Conservation (phyloP, 2,888 invertebrate genomes). For the Exocentrus adspersus region DNA sequence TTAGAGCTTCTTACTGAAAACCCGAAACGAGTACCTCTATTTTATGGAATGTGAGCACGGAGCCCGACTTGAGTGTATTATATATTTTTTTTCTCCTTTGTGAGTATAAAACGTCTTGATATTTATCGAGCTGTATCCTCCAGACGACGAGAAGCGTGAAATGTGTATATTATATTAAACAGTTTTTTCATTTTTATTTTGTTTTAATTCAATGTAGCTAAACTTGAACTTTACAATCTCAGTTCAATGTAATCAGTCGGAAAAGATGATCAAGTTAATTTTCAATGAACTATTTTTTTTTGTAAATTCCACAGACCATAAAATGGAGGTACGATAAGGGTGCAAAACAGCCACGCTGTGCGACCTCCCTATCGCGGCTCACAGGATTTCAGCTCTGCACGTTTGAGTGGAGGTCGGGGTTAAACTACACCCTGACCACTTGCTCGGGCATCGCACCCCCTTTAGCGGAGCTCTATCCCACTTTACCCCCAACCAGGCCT, state of each 20-base stretch:
- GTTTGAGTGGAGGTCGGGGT: slow-evolving; percentile 56
- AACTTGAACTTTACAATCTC: no score
- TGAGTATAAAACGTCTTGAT: no score
- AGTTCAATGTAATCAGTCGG: no score
- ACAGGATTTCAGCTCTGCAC: slow-evolving; percentile 58
- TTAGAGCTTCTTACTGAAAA: slow-evolving; percentile 38
- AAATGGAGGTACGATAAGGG: slow-evolving; percentile 14
- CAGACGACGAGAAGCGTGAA: no score
- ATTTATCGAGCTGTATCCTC: no score
- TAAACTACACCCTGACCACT: slow-evolving; percentile 39
- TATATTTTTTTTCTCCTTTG: no score
- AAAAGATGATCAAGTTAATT: no score
- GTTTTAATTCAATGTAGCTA: no score
- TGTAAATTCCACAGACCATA: not conserved
- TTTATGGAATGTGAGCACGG: slow-evolving; percentile 23
- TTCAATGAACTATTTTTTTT: not conserved
- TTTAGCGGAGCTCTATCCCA: slow-evolving; percentile 56
- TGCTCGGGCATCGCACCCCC: slow-evolving; percentile 64
- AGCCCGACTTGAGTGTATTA: not conserved
- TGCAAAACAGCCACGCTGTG: slow-evolving; percentile 50
- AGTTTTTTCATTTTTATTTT: no score
- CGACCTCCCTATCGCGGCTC: slow-evolving; percentile 52
- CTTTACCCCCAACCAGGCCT: slow-evolving; percentile 44
- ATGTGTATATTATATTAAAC: no score
- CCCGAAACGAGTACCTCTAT: slow-evolving; percentile 30